Base-by-base conservation (phyloP, 2,797 vertebrate species). In the Notamacropus eugenii region DNA sequence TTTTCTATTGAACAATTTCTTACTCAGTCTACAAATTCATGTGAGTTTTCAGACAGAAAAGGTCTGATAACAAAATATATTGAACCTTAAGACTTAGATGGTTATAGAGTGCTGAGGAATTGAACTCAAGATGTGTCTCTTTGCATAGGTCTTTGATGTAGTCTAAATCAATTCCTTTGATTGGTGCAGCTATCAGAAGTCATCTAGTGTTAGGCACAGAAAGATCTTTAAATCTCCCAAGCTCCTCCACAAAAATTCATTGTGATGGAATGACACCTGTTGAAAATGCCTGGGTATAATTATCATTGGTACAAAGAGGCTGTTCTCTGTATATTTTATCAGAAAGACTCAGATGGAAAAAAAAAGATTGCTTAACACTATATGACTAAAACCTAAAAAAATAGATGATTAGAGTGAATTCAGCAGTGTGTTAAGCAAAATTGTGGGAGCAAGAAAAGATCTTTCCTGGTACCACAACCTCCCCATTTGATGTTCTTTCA, bases 1-100 rank as follows among this genome's bases (percentile, higher is more conserved):
- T 1, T 19, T 0, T 27, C 31, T 10, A 34, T 1, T 5, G 13
- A 50, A 4, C 54, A 0, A 2, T 55, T 34, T 16, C 0, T 2
- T 56, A 9, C 0, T 52, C 12, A 55, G 1, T 4, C 6, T 2
- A 4, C 52, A 92, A 5, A 1, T 27, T 12, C 3, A 31, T 2
- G 5, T 5, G 0, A 27, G 14, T 40, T 62, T 93, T 58, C 46
- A 16, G 29, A 91, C 54, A 59, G 40, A 31, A 14, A 94, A 57
- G 1, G 0, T 0, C 4, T n/a, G 4, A 29, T 12, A 4, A 82
- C 56, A 4, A 50, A 91, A 90, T 50, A 5, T n/a, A 10, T 50
- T n/a, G 74, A 82, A 82, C 22, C 19, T 24, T 46, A 82, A 46
- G 22, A 27, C 40, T 82, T 46, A 82, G 74, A 11, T 46, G n/a